A percentile compares a stretch with the other conserved stretches of the same genome.
phyloP scores from a whole-genome alignment of 2,113 vertebrate genomes.

The Cygnus atratus region DNA sequence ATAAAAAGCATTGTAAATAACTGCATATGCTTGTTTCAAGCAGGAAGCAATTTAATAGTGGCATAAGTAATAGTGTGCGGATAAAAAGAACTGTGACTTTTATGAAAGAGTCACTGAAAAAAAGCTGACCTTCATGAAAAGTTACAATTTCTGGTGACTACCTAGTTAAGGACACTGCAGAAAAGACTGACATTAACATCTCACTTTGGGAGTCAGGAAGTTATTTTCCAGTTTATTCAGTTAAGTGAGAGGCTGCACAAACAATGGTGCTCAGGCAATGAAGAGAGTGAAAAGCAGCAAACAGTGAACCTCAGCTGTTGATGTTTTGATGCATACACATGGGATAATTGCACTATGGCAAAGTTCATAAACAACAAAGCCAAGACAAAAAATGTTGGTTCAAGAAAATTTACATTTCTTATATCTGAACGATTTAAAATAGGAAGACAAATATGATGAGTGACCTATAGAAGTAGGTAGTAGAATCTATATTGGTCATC shows the following conservation, averaged over 20 bases:
- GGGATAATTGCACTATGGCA: background rate
- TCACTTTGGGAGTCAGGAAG: background rate
- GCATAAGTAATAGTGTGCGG: background rate
- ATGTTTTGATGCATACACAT: background rate
- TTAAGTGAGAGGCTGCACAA: background rate
- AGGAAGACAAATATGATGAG: background rate
- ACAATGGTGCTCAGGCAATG: background rate
- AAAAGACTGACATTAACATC: background rate
- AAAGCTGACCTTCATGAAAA: background rate
- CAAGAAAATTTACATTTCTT: background rate
- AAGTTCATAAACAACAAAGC: background rate
- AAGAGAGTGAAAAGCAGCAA: background rate
- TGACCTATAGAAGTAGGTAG: background rate
- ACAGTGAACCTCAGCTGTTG: background rate
- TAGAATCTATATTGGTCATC: background rate
- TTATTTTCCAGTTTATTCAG: background rate
- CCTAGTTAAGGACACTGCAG: background rate
- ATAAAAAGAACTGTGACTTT: constrained; percentile 1
- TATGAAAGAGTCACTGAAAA: constrained; percentile 14
- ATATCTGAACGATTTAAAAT: background rate
- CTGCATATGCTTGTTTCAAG: background rate
- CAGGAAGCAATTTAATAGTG: constrained; percentile 19
- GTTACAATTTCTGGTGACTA: background rate
- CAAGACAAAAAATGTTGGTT: background rate
- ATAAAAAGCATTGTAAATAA: background rate